phyloP scores from a whole-genome alignment of 2,113 vertebrate species.

The Mus musculus region DNA sequence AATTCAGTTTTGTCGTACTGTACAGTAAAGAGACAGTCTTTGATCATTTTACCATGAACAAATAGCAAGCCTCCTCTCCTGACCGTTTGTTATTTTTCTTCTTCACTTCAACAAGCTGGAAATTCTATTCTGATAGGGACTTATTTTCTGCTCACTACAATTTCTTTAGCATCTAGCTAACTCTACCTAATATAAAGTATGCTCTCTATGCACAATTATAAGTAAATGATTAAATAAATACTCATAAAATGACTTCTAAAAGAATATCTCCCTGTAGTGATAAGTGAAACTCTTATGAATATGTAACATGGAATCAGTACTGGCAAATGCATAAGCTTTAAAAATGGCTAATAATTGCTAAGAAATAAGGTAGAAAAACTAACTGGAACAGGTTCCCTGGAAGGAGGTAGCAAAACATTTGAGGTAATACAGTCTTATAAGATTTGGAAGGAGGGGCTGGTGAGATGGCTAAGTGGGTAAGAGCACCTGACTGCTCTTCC shows the following conservation, averaged over 20 bases:
- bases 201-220: neutral
- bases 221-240: neutral
- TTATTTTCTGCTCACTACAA: neutral
- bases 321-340: neutral
- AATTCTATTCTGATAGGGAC: neutral
- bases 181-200: neutral
- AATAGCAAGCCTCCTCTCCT: neutral
- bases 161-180: neutral
- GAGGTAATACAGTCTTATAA: neutral
- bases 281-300: constrained; percentile 37
- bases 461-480: no score
- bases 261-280: constrained; percentile 13
- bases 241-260: constrained; percentile 19
- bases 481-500: no score
- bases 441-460: no score
- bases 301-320: neutral
- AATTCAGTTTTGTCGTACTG: neutral
- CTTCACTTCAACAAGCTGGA: neutral
- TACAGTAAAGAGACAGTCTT: neutral
- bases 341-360: neutral
- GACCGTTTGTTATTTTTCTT: neutral
- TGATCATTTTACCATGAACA: constrained; percentile 4
- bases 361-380: neutral
- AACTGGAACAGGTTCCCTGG: neutral
- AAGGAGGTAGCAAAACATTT: neutral